Base-by-base conservation (phyloP, 2,888 invertebrate genomes). In the Oscheius onirici region DNA sequence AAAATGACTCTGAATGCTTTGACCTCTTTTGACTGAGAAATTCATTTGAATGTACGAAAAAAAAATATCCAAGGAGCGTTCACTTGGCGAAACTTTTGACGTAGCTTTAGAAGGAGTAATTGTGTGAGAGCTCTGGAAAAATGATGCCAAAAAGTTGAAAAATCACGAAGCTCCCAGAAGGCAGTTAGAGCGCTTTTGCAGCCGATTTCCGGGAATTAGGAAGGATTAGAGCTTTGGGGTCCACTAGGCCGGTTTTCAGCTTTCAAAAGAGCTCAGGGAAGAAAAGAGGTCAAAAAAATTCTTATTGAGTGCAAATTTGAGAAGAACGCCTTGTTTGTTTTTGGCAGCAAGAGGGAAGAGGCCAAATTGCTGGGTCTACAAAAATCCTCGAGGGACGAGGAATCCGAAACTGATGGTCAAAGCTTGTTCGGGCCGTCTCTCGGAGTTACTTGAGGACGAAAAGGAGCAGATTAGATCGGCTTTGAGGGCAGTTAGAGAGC, bases 141-240 rank as follows among this genome's bases (percentile, higher is more conserved):
- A 6, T 6, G 34, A 34, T n/a, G n/a, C n/a, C n/a, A 34, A 34
- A 34, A 34, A 34, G 34, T 34, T 34, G 34, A 34, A 34, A 34
- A 6, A 8, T 8, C 34, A 34, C 34, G 34, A 34, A 34, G 34
- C 34, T 34, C 34, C n/a, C 34, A 34, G 34, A 34, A 20, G 58
- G 58, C 58, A 58, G 58, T 58, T 58, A 46, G 63, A 49, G 49
- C 63, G 63, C 63, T 63, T 63, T 63, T 63, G 63, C 63, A 63
- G 63, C 63, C 63, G 63, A 63, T 63, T 63, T 63, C 63, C 63
- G 63, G 63, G 63, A 63, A 63, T 63, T 63, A 63, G 63, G 63
- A 49, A 61, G 63, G 63, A 63, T 63, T 63, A 63, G 63, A 63
- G 63, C 49, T 49, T 26, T 49, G 63, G 20, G 46, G 46, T 46